Base-by-base conservation (phyloP, 2,888 invertebrate genomes). In the Liopterus haemorrhoidalis region DNA sequence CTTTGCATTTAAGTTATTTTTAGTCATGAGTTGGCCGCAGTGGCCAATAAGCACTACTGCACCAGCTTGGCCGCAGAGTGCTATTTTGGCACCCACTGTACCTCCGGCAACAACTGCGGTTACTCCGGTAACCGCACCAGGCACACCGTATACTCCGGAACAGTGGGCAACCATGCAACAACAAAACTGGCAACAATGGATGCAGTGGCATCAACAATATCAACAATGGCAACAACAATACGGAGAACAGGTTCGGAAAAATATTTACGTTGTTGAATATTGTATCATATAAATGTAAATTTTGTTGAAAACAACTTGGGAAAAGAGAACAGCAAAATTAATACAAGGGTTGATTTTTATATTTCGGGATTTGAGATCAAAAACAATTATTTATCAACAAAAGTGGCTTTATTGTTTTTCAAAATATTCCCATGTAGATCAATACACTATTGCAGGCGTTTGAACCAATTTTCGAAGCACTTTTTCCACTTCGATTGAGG, bases 181-280 rank as follows among this genome's bases (percentile, higher is more conserved):
- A 54, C 81, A 82, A 62, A 81, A 79, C 58, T 82, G 81, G 77
- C 76, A 79, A 52, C 82, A 84, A 54, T 82, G 83, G 78, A 75
- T 79, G 6, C 82, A 83, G 54, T 85, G 84, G 84, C 82, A 85
- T 57, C 81, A 81, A 54, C 84, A 84, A 57, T 85, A 83, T 67
- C 77, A 80, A 36, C 81, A 82, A 57, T 83, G 83, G 84, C 84
- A 84, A 61, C 76, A 73, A 48, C 82, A 83, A 58, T 84, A 82
- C 63, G 84, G 82, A 33, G 81, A 81, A 45, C 81, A 83, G 76
- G 83, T 83, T 14, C 18, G n/a, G n/a, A n/a, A n/a, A n/a, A n/a
- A n/a, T n/a, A n/a, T n/a, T n/a, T n/a, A n/a, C n/a, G n/a, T n/a
- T n/a, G n/a, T n/a, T n/a, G n/a, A n/a, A 39, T 39, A 6, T 41